A percentile compares a stretch with the other conserved stretches of the same genome.
Evolutionary conservation across 2,113 vertebrate species (phyloP).

Genomic region (Microcebus ravelobensis): DNA sequence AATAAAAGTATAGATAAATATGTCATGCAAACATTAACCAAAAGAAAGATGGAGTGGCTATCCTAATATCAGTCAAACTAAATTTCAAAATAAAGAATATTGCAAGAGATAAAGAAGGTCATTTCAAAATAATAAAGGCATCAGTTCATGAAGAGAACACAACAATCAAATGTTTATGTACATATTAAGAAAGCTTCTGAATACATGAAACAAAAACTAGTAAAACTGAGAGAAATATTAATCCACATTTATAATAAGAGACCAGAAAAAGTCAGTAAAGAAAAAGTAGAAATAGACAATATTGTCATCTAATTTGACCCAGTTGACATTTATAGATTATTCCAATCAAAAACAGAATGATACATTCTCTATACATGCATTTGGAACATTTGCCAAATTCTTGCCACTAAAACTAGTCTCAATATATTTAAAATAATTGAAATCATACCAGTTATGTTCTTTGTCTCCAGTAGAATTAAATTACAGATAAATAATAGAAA

Average conservation of each 20-base stretch:
- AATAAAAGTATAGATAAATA: not conserved
- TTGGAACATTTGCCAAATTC: not conserved
- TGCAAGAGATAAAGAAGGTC: not conserved
- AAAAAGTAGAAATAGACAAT: not conserved
- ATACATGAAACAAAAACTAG: not conserved
- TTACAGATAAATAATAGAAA: not conserved
- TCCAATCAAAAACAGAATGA: not conserved
- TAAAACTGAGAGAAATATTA: not conserved
- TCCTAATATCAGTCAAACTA: not conserved
- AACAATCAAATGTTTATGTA: not conserved
- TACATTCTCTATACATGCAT: not conserved
- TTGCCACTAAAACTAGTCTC: not conserved
- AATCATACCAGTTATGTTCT: not conserved
- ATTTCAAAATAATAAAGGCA: not conserved
- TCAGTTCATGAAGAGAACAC: not conserved
- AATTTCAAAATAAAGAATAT: not conserved
- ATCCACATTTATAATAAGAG: not conserved
- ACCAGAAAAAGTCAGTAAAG: not conserved
- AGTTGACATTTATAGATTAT: not conserved
- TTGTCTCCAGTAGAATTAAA: not conserved
- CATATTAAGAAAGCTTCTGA: not conserved
- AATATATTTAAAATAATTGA: not conserved
- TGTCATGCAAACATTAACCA: not conserved
- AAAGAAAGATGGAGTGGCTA: not conserved
- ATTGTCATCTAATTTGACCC: not conserved